Conservation (phyloP, 2,888 invertebrate genomes). For the Aspidapion aeneum region DNA sequence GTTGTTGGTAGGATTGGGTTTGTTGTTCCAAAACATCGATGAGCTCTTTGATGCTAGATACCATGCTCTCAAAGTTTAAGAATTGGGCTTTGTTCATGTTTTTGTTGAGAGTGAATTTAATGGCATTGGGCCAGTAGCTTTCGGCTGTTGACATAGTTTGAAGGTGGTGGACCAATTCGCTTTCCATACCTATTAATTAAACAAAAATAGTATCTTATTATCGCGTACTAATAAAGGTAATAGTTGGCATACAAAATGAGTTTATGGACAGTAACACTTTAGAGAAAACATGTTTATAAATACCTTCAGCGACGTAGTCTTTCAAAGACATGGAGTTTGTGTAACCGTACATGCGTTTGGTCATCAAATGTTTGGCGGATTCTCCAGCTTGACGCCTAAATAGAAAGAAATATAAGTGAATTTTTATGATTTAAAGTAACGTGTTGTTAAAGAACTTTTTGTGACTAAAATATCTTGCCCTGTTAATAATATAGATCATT, state of each 20-base stretch:
- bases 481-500: too few species aligned
- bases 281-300: too few species aligned
- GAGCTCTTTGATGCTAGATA: constrained; percentile 49
- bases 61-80: constrained; percentile 40
- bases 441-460: too few species aligned
- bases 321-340: constrained; percentile 51
- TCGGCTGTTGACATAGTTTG: constrained; percentile 57
- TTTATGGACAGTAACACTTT: too few species aligned
- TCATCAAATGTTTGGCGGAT: constrained; percentile 46
- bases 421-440: too few species aligned
- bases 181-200: too few species aligned
- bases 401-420: constrained; percentile 19
- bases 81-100: constrained; percentile 39
- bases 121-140: constrained; percentile 51
- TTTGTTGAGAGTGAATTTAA: constrained; percentile 35
- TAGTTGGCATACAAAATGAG: too few species aligned
- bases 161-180: constrained; percentile 46
- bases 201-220: too few species aligned
- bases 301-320: constrained; percentile 46
- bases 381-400: constrained; percentile 46
- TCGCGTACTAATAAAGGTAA: too few species aligned
- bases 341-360: constrained; percentile 43
- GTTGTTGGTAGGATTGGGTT: constrained; percentile 33
- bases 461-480: too few species aligned
- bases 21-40: constrained; percentile 37